Base-by-base conservation (phyloP, 2,113 vertebrate species). In the Mastomys natalensis region DNA sequence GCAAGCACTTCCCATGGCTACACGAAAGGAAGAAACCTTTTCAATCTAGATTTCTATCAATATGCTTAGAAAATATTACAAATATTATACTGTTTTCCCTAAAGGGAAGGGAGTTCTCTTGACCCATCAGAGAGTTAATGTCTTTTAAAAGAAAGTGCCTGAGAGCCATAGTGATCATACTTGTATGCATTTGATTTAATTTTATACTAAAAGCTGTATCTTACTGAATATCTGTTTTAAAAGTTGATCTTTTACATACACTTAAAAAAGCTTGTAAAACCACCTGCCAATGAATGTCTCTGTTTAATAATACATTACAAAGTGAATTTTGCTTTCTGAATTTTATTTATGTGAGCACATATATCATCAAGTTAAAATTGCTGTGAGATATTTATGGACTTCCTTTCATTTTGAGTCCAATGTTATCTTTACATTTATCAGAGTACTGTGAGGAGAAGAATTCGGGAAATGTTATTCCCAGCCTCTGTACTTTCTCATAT, bases 231-330 rank as follows among this genome's bases (percentile, higher is more conserved):
- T 26, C 26, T 29, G 62, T 64, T 64, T 64, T 64, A 64, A 64
- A 64, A 64, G 17, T 77, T 34, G 9, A 68, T 60, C 31, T 92
- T 89, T 92, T 48, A 43, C 68, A 60, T 82, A 31, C 19, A 40
- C 66, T 94, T 78, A 84, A 58, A 93, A 72, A 40, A 34, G 31
- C 62, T 85, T 96, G 34, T 87, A 76, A 94, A 93, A 55, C 13
- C 34, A 40, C 37, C 31, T 58, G 68, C 37, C 37, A 31, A 58
- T 89, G 62, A 58, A 43, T 92, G 53, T 58, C 37, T 66, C 40
- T 64, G 24, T 7, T 80, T 90, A 90, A 64, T 87, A 94, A 19
- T 76, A 58, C 55, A 12, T 45, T 43, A 40, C 45, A 68, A 68
- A 78, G 13, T 64, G 55, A 84, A 26, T 92, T 95, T 82, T 43